Evolutionary conservation across 1,140 invertebrate species (phyloP), one percentile per base, ranked within the genome.

Genomic region (Apis mellifera): DNA sequence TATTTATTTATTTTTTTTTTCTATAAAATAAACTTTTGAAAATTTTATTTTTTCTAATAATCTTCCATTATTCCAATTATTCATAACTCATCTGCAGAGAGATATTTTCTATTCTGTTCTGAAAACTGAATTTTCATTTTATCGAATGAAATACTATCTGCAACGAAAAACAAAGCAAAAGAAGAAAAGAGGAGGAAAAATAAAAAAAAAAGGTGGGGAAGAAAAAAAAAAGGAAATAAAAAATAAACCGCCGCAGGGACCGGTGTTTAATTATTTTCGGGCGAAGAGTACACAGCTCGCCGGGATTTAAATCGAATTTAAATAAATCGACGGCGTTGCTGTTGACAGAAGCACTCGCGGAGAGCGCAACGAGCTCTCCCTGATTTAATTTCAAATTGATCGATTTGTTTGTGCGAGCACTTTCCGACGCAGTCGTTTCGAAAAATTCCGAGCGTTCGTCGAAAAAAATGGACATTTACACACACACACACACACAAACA

Each of bases 371-470:
- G 48, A 54, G 68, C 26, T 72, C 26, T 72, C 68, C 50, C 57
- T 66, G 72, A 81, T 81, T 81, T 81, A 74, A 81, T 57, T 81
- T 50, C 71, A 66, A 74, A 75, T 75, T 75, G 71, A 74, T 75
- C 62, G 78, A 75, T 81, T 81, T 75, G 78, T 75, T 81, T 75
- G 74, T 52, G 62, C 78, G 78, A 81, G 71, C 59, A 55, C 62
- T 81, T 65, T 50, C 62, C 32, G 55, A 65, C 71, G 78, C 78
- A 65, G 60, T 12, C 78, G 68, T 52, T 52, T 60, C 54, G 55
- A 78, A 78, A 78, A 78, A 78, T 71, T 19, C 17, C 42, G 54
- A 50, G 26, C 72, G 57, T 50, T 78, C 55, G 57, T 57, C 11
- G 68, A 60, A 73, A 70, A 64, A 78, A 73, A 73, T n/a, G 15